Conservation (phyloP, 1,140 invertebrate genomes). For the Callitettix versicolor region DNA sequence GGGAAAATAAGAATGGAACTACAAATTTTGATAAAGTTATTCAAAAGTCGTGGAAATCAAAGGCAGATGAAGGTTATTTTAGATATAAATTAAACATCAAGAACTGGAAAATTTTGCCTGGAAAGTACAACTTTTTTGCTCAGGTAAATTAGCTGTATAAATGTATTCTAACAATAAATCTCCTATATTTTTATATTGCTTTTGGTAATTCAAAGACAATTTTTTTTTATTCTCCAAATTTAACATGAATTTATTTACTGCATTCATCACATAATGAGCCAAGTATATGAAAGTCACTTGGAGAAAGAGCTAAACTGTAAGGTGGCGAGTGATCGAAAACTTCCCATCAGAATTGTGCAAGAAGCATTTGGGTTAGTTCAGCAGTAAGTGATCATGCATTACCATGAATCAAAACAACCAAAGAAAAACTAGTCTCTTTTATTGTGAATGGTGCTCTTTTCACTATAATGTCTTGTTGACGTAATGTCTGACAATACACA, state of each 20-base stretch:
- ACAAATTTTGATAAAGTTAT: conserved; percentile 29
- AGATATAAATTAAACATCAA: conserved; percentile 31
- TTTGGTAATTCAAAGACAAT: conserved; percentile 16
- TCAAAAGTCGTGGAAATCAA: conserved; percentile 29
- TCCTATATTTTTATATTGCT: background rate
- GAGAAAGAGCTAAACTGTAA: background rate
- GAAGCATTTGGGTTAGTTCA: too few species aligned
- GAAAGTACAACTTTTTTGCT: conserved; percentile 33
- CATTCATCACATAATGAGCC: background rate
- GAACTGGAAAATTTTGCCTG: conserved; percentile 31
- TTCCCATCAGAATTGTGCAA: too few species aligned
- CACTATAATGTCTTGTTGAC: too few species aligned
- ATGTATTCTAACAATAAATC: background rate
- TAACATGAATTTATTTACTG: conserved; percentile 26
- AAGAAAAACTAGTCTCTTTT: too few species aligned
- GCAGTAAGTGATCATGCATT: too few species aligned
- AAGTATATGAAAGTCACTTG: background rate
- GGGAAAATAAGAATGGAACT: conserved; percentile 23
- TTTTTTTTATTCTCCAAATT: conserved; percentile 32
- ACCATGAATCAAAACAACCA: too few species aligned
- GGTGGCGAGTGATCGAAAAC: background rate
- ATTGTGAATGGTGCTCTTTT: too few species aligned
- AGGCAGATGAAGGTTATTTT: conserved; percentile 26
- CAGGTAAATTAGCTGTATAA: conserved; percentile 30
- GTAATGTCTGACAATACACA: too few species aligned